These are phyloP conservation scores for Spinibarbus caldwelli DNA, from an alignment of 2,797 vertebrate species.

Conservation along the genomic window DNA sequence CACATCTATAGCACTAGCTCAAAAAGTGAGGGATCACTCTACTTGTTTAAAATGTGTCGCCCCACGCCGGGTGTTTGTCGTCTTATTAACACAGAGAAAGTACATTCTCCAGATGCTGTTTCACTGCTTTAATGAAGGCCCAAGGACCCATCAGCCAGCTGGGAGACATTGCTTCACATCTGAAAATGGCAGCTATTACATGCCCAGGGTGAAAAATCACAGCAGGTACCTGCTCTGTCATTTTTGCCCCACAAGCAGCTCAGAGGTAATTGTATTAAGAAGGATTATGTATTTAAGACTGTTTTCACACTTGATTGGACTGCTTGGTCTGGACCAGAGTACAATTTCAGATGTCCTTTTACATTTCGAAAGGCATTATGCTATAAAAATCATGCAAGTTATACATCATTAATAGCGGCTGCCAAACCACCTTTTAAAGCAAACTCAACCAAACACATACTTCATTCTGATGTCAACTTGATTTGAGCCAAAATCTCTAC, in stretches of 20 bases:
- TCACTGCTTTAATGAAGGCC: neutral
- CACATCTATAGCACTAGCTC: conserved; percentile 13
- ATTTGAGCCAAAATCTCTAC: neutral
- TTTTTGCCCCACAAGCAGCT: conserved; percentile 28
- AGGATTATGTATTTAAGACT: neutral
- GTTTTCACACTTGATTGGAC: neutral
- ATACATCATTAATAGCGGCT: neutral
- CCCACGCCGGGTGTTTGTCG: conserved; percentile 28
- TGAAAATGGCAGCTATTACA: conserved; percentile 13
- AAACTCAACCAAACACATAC: neutral
- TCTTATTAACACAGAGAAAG: conserved; percentile 16
- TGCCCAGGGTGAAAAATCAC: neutral
- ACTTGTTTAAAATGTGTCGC: conserved; percentile 26
- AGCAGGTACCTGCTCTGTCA: neutral
- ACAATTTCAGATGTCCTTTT: neutral
- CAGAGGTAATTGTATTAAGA: conserved; percentile 1
- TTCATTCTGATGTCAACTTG: neutral
- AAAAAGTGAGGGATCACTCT: conserved; percentile 23
- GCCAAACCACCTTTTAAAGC: neutral
- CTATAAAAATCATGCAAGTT: neutral
- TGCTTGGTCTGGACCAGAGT: neutral
- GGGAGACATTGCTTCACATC: neutral
- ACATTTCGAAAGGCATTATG: conserved; percentile 2
- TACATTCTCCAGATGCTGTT: conserved; percentile 11
- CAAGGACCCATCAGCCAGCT: conserved; percentile 5